Conservation (phyloP, 2,888 invertebrate genomes). For the Argynnis bischoffii region DNA sequence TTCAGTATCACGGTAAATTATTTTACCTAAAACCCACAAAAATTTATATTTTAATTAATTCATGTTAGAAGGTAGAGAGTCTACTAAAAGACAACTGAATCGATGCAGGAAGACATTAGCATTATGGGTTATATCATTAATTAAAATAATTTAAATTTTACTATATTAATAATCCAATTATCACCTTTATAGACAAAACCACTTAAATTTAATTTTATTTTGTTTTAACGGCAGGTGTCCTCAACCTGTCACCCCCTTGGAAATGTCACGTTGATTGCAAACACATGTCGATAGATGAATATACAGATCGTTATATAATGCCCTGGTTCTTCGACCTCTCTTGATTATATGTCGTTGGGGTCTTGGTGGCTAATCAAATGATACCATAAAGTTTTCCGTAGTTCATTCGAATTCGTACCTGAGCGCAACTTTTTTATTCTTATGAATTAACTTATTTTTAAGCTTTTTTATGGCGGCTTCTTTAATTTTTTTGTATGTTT, state of each 20-base stretch:
- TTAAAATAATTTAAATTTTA: slow-evolving; percentile 15
- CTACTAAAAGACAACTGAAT: slow-evolving; percentile 1
- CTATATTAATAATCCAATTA: slow-evolving; percentile 32
- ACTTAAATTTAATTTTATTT: slow-evolving; percentile 27
- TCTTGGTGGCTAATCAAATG: slow-evolving; percentile 35
- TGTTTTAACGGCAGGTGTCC: slow-evolving; percentile 32
- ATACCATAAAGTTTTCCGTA: slow-evolving; percentile 33
- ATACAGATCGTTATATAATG: slow-evolving; percentile 39
- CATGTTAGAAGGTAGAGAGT: no score
- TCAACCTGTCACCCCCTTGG: slow-evolving; percentile 28
- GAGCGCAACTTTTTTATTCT: slow-evolving; percentile 19
- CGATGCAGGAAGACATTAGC: slow-evolving; percentile 1
- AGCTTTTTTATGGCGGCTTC: slow-evolving; percentile 4
- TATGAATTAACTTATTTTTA: slow-evolving; percentile 3
- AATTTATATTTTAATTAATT: neutral
- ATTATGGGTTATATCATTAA: neutral
- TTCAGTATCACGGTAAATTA: no score
- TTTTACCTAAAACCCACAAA: no score
- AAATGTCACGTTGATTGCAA: slow-evolving; percentile 40
- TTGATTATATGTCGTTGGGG: slow-evolving; percentile 28
- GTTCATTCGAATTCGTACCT: slow-evolving; percentile 14
- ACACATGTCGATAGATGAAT: slow-evolving; percentile 44
- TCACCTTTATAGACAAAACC: slow-evolving; percentile 31
- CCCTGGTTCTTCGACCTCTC: slow-evolving; percentile 41
- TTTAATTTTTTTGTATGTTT: slow-evolving; percentile 3